A percentile compares a stretch with the other conserved stretches of the same genome.
Conservation (phyloP, 92 coral and sea anemone species). For the Micromussa lordhowensis region DNA sequence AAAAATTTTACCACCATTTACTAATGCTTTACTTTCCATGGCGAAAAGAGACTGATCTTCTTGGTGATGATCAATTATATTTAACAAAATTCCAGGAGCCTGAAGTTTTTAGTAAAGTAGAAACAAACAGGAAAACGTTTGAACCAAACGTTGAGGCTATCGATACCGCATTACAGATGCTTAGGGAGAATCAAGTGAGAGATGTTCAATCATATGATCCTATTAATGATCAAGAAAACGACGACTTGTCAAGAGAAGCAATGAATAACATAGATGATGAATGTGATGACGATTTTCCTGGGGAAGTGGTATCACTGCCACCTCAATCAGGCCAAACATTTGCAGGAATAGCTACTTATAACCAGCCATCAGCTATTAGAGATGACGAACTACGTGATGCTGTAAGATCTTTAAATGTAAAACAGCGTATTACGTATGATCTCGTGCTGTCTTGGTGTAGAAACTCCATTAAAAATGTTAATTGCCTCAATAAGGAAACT, state of each 20-base stretch:
- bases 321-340: conserved; percentile 10
- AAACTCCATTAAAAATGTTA: conserved; percentile 42
- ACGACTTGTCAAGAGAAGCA: background rate
- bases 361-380: conserved; percentile 73
- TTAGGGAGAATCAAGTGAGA: background rate
- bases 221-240: conserved; percentile 3
- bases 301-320: conserved; percentile 43
- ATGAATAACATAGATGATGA: background rate
- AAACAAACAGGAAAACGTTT: background rate
- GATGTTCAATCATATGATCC: background rate
- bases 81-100: background rate
- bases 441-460: conserved; percentile 53
- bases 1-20: too few relatives aligned
- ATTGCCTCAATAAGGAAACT: conserved; percentile 20
- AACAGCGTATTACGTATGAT: conserved; percentile 33
- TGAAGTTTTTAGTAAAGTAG: background rate
- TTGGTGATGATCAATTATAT: background rate
- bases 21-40: too few relatives aligned
- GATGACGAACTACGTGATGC: conserved; percentile 67
- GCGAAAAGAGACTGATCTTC: background rate
- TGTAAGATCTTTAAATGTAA: conserved; percentile 68
- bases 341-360: conserved; percentile 28
- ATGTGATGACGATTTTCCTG: conserved; percentile 50
- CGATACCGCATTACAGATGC: background rate
- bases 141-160: conserved; percentile 2